Evolutionary conservation across 2,113 vertebrate species (phyloP), one percentile per base, ranked within the genome.

Genomic region (Trogon melanurus): DNA sequence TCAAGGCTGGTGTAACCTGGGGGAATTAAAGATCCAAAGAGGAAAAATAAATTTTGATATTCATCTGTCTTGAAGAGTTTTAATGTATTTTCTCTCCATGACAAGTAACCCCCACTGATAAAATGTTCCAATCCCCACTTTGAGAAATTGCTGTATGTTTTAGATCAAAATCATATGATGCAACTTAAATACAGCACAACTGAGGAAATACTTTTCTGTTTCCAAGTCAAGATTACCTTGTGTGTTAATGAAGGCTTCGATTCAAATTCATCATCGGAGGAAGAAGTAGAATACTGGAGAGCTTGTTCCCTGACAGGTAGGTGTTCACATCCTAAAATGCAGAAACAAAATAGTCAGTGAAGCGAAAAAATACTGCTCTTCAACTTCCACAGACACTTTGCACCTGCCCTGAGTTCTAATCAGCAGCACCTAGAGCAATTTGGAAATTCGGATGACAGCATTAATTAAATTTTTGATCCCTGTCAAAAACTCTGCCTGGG

Each of bases 191-290:
- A 25, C 41, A 74, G 56, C 60, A 25, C 45, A 30, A 9, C 47
- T 53, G 73, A 74, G 27, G 88, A 95, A 89, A 41, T 14, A 54
- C 26, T 61, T 26, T 48, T 64, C 50, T 72, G 9, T 76, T 94
- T 69, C 60, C 81, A 91, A 79, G 57, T 58, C 65, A 62, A 66
- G 48, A 56, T 97, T 98, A 99, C 99, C 99, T 98, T 98, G 87
- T 89, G 88, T 30, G 13, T 91, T 56, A 93, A 84, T 3, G 96
- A 95, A 79, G 88, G 57, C 36, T 94, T 97, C 61, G 97, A 97
- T 54, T 98, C 94, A n/a, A 86, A 83, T 50, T 97, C 98, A 22
- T 98, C 98, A 88, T 98, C 98, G 0, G 98, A 99, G 8, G 98
- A 98, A 61, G 96, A 96, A 36, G 94, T 93, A 36, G 74, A 89